Conservation (phyloP, 2,113 vertebrate species). For the Amia ocellicauda region DNA sequence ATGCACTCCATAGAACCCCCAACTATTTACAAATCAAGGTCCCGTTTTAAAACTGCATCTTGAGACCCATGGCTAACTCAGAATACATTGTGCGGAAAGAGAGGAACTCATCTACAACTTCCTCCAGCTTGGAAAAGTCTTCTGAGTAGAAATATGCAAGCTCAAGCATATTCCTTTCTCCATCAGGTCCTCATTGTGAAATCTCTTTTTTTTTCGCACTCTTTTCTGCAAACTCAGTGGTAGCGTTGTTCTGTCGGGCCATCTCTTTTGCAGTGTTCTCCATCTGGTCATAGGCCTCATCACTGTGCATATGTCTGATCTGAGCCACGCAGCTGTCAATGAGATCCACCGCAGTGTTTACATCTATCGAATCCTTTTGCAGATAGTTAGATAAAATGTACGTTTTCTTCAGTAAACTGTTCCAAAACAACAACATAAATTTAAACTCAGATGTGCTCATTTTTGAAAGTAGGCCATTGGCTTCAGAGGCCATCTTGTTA, state of each 20-base stretch:
- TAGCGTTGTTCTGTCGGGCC: no score
- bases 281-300: not conserved
- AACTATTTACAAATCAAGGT: no score
- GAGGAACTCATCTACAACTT: slow-evolving; percentile 7
- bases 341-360: slow-evolving; percentile 2
- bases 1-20: no score
- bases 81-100: no score
- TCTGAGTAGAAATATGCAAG: slow-evolving; percentile 5
- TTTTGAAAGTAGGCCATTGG: not conserved
- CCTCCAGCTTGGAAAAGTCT: slow-evolving; percentile 1
- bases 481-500: slow-evolving; percentile 3
- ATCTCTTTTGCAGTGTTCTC: no score
- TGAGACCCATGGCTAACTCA: no score
- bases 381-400: slow-evolving; percentile 2
- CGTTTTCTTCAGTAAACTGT: not conserved
- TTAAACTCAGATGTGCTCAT: slow-evolving; percentile 2
- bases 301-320: not conserved
- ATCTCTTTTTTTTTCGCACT: no score
- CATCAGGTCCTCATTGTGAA: no score
- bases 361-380: not conserved
- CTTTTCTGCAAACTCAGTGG: no score
- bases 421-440: slow-evolving; percentile 5
- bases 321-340: not conserved
- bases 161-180: slow-evolving; percentile 1
- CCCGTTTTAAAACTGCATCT: no score